Evolutionary conservation across 2,113 vertebrate genomes (phyloP).

Genomic region (Tonatia bakeri): DNA sequence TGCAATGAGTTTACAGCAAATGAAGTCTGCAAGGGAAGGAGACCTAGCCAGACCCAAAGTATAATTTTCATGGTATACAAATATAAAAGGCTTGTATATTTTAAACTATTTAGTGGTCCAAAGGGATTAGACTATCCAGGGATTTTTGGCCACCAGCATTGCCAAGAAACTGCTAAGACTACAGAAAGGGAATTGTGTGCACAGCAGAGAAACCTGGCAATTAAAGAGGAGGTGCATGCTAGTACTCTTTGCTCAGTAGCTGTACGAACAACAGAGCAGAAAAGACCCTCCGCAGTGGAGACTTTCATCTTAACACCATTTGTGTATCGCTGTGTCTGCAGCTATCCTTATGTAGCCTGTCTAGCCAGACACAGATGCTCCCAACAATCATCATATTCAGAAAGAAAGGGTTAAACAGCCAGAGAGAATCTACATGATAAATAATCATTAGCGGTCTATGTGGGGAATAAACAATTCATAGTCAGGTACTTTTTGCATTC

Average conservation of each 20-base stretch:
- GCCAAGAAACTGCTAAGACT: constrained; percentile 36
- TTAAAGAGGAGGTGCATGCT: constrained; percentile 55
- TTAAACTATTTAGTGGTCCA: background rate
- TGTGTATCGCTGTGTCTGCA: background rate
- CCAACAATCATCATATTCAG: background rate
- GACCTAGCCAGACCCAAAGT: background rate
- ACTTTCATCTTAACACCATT: background rate
- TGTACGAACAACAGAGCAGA: constrained; percentile 34
- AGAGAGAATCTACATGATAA: constrained; percentile 45
- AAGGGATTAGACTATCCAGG: background rate
- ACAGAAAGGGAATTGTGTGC: constrained; percentile 28
- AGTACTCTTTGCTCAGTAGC: constrained; percentile 39
- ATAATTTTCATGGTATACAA: background rate
- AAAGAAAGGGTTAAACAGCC: background rate
- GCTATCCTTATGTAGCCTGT: background rate
- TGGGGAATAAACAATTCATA: constrained; percentile 39
- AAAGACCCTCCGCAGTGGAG: constrained; percentile 17
- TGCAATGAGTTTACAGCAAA: background rate
- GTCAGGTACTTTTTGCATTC: constrained; percentile 43
- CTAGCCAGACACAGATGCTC: background rate
- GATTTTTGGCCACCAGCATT: constrained; percentile 46
- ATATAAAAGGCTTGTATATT: background rate
- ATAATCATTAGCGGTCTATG: constrained; percentile 73
- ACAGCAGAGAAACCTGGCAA: constrained; percentile 40
- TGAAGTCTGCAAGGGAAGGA: background rate